phyloP scores from a whole-genome alignment of 2,888 invertebrate genomes.

The Lepidocyrtoides sp. region DNA sequence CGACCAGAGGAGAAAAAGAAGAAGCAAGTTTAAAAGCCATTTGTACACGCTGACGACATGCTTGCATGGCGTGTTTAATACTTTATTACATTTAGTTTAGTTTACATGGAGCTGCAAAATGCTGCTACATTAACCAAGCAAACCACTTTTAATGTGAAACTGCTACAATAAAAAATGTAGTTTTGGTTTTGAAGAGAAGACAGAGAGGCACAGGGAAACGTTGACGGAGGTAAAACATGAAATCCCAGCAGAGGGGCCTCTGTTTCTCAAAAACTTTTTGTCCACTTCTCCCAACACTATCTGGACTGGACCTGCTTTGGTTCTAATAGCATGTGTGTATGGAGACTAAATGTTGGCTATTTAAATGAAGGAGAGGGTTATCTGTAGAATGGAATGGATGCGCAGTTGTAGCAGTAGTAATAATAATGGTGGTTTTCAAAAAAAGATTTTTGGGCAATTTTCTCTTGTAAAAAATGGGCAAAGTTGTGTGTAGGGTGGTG shows the following conservation, averaged over 20 bases:
- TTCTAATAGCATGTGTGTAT: background rate
- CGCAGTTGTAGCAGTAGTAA: background rate
- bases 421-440: constrained; percentile 45
- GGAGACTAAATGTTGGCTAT: constrained; percentile 19
- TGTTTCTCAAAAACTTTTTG: constrained; percentile 19
- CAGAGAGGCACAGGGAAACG: background rate
- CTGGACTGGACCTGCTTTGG: background rate
- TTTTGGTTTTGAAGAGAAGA: constrained; percentile 10
- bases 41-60: constrained; percentile 75
- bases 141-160: constrained; percentile 50
- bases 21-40: constrained; percentile 67
- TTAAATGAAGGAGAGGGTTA: constrained; percentile 50
- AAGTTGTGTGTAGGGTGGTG: constrained; percentile 59
- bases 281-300: background rate
- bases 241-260: constrained; percentile 54
- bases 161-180: constrained; percentile 48
- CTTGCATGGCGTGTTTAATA: constrained; percentile 46
- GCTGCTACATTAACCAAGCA: background rate
- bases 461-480: constrained; percentile 65
- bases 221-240: constrained; percentile 59
- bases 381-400: background rate
- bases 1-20: background rate
- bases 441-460: constrained; percentile 60
- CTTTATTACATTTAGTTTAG: background rate
- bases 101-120: background rate